These are phyloP conservation scores for Craseonycteris thonglongyai DNA, from an alignment of 2,113 vertebrate genomes.

Conservation along the genomic window DNA sequence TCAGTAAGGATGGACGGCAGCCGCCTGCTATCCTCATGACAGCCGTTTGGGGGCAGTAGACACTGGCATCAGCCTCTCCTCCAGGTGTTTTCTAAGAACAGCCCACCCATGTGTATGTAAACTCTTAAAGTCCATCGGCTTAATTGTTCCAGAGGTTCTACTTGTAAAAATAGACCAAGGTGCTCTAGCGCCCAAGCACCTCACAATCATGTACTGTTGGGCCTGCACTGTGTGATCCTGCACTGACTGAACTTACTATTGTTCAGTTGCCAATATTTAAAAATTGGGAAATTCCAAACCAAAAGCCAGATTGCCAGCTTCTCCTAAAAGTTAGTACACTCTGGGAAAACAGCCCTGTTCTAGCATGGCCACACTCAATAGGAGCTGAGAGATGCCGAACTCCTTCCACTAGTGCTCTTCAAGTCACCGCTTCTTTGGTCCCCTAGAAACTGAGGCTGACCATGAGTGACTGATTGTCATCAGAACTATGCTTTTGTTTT, in stretches of 20 bases:
- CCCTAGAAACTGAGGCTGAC: not conserved
- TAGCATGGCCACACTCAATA: too few species aligned
- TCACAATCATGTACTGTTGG: not conserved
- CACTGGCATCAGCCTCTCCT: not conserved
- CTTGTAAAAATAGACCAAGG: not conserved
- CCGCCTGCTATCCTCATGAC: not conserved
- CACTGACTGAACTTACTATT: not conserved
- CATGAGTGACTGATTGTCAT: not conserved
- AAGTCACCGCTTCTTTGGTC: not conserved
- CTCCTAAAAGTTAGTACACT: not conserved
- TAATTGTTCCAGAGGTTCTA: not conserved
- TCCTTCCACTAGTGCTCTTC: not conserved
- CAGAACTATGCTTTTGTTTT: not conserved
- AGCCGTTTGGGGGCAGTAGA: not conserved
- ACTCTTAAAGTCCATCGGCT: not conserved
- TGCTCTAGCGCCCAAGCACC: not conserved
- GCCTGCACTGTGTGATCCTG: not conserved
- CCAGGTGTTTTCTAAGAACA: slow-evolving; percentile 11
- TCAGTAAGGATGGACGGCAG: not conserved
- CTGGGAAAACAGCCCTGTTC: not conserved
- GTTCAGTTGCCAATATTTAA: not conserved
- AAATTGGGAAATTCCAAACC: not conserved
- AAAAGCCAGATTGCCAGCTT: not conserved
- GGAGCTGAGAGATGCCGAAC: not conserved
- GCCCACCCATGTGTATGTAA: not conserved